phyloP scores from a whole-genome alignment of 2,797 vertebrate species.

The Scleropages formosus region DNA sequence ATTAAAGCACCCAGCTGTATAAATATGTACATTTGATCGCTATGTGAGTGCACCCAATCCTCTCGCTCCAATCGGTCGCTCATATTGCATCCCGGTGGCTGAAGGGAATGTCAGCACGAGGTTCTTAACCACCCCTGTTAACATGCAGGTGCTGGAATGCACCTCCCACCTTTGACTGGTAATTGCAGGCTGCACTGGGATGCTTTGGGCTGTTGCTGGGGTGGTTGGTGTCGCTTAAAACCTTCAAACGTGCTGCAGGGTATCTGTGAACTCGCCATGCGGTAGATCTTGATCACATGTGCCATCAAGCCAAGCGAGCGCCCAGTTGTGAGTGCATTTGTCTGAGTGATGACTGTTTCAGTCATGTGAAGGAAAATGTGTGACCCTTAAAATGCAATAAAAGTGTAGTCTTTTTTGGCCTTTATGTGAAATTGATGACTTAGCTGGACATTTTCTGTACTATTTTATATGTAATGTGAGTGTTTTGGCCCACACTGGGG shows the following conservation, averaged over 20 bases:
- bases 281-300: too few species aligned
- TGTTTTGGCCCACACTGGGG: neutral
- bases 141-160: neutral
- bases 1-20: too few species aligned
- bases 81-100: too few species aligned
- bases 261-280: neutral
- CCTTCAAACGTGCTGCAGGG: too few species aligned
- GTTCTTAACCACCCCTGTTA: neutral
- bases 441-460: neutral
- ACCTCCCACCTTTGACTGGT: constrained; percentile 11
- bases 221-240: neutral
- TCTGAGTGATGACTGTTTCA: neutral
- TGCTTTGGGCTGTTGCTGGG: neutral
- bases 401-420: too few species aligned
- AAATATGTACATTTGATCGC: too few species aligned
- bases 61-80: too few species aligned
- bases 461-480: neutral
- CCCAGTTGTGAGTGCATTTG: neutral
- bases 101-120: too few species aligned
- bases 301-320: too few species aligned
- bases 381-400: too few species aligned
- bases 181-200: neutral
- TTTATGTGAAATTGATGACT: neutral
- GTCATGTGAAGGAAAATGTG: neutral
- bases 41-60: too few species aligned